Evolutionary conservation across 2,797 vertebrate genomes (phyloP), one percentile per base, ranked within the genome.

Genomic region (Pseudotriccus pelzelni): DNA sequence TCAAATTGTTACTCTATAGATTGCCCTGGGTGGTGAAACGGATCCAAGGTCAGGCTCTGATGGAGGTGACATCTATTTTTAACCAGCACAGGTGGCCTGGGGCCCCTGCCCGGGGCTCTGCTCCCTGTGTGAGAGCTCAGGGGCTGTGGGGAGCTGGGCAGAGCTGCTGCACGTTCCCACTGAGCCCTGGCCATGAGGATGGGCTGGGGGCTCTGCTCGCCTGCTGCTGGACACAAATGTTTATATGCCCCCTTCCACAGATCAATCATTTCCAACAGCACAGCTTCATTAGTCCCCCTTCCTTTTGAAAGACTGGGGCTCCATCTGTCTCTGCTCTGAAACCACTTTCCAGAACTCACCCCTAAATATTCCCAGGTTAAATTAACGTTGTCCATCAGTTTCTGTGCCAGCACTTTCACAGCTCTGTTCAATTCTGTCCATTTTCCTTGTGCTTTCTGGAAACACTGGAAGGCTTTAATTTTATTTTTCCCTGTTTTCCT

Each of bases 351-450:
- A 19, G 56, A 67, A 34, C 1, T 3, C 17, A 28, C 6, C n/a
- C n/a, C 12, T 24, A 11, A 49, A 13, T 6, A 27, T 25, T 10
- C 63, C 32, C 1, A 22, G 37, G 25, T 21, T 12, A 30, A 24
- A 3, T 34, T 11, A 43, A 43, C 17, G 12, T 0, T 0, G 0
- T 4, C 3, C 1, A 1, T 37, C 36, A 2, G 27, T 5, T 56
- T 9, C 32, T 20, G 7, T 43, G 36, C 41, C 63, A 64, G 39
- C 4, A 2, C 21, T 78, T 50, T 50, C 43, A 27, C 68, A 23
- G 27, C 62, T 22, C 47, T 39, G 15, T 6, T 44, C 11, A 5
- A 5, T 36, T 47, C 36, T 19, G 2, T 5, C 47, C 8, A 0
- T 4, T 16, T 12, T 20, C 8, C 32, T 52, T 3, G 12, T 53